Conservation (phyloP, 2,113 vertebrate genomes). For the Camelus bactrianus region DNA sequence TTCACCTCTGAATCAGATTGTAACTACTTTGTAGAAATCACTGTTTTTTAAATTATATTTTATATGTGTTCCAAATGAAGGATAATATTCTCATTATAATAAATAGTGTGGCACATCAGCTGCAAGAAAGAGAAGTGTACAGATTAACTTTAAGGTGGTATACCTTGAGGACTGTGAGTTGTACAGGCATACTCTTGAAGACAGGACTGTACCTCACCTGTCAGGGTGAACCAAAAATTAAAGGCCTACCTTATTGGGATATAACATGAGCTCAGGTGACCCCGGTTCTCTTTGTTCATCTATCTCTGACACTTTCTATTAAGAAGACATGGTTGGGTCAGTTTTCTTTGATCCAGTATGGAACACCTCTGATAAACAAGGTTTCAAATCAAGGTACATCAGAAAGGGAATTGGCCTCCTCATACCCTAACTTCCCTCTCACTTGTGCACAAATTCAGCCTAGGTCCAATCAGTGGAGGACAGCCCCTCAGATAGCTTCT, state of each 20-base stretch:
- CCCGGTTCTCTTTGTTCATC: not conserved
- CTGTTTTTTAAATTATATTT: not conserved
- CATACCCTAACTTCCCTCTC: not conserved
- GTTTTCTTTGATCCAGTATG: not conserved
- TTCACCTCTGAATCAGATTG: not conserved
- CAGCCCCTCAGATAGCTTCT: not conserved
- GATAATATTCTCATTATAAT: not conserved
- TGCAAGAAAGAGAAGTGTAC: not conserved
- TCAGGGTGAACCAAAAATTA: slow-evolving; percentile 14
- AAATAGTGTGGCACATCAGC: not conserved
- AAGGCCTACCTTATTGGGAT: not conserved
- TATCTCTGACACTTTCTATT: not conserved
- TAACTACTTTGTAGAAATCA: not conserved
- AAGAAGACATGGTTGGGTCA: not conserved
- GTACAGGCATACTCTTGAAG: not conserved
- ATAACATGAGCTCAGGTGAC: not conserved
- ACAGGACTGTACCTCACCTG: not conserved
- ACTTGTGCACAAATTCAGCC: not conserved
- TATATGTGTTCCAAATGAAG: not conserved
- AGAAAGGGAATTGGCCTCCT: not conserved
- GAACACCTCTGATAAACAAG: not conserved
- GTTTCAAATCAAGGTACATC: slow-evolving; percentile 1
- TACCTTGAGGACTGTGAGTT: not conserved
- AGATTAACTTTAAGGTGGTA: not conserved
- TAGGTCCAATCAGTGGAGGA: not conserved